phyloP scores from a whole-genome alignment of 2,797 vertebrate species.

The Peromyscus eremicus region DNA sequence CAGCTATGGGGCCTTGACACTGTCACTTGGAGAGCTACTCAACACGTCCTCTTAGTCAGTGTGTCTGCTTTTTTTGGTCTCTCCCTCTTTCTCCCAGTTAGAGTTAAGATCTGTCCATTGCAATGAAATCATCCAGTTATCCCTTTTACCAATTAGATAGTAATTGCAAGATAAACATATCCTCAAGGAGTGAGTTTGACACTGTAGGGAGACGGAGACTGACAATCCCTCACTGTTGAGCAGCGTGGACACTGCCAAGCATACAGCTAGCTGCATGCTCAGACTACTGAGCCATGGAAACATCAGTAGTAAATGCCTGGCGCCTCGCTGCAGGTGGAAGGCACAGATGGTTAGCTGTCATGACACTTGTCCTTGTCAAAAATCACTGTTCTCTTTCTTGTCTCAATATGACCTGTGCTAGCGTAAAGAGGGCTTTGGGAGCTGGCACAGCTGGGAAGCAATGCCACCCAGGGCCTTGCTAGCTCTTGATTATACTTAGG shows the following conservation, averaged over 20 bases:
- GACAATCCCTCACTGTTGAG: constrained; percentile 11
- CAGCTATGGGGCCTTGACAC: not conserved
- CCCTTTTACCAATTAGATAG: constrained; percentile 39
- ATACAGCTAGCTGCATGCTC: constrained; percentile 48
- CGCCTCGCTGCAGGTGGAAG: constrained; percentile 35
- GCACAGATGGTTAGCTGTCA: constrained; percentile 74
- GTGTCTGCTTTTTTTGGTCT: not conserved
- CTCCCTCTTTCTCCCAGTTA: not conserved
- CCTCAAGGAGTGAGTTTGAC: constrained; percentile 23
- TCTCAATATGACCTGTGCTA: constrained; percentile 55
- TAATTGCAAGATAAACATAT: constrained; percentile 57
- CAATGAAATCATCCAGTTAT: constrained; percentile 32
- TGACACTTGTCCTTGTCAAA: constrained; percentile 72
- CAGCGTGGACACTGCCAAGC: not conserved
- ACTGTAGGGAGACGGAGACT: not conserved
- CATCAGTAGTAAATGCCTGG: constrained; percentile 3
- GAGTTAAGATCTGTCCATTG: constrained; percentile 32
- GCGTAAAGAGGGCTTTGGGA: constrained; percentile 48
- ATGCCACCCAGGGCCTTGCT: not conserved
- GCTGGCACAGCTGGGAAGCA: not conserved
- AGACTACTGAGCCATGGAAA: not conserved
- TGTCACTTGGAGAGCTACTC: constrained; percentile 14
- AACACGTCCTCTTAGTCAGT: not conserved
- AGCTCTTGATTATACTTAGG: not conserved
- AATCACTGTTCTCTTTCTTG: constrained; percentile 62